Conservation (phyloP, 2,888 invertebrate genomes). For the Xestia sexstrigata region DNA sequence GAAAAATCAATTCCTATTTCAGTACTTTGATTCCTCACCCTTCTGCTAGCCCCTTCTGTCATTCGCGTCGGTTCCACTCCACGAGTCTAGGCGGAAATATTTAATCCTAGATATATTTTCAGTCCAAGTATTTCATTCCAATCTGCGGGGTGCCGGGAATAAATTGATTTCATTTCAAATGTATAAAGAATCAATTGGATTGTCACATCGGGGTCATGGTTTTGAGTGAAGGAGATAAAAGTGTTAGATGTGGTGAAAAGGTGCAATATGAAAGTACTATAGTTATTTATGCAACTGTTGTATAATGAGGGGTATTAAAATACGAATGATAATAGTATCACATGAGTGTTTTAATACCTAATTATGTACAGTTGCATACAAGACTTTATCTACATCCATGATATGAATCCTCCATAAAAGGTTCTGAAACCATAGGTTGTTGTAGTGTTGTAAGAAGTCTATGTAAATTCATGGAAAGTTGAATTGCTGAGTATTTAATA, state of each 20-base stretch:
- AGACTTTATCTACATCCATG: too few relatives aligned
- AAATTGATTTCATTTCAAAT: constrained; percentile 67
- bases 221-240: neutral
- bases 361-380: too few relatives aligned
- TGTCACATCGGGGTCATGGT: constrained; percentile 54
- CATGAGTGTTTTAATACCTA: too few relatives aligned
- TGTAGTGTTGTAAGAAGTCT: too few relatives aligned
- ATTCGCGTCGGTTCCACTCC: constrained; percentile 26
- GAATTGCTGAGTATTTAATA: too few relatives aligned
- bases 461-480: too few relatives aligned
- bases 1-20: neutral
- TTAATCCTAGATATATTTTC: constrained; percentile 65
- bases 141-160: constrained; percentile 51
- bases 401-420: too few relatives aligned
- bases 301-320: too few relatives aligned
- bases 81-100: constrained; percentile 44
- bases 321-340: too few relatives aligned
- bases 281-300: too few relatives aligned
- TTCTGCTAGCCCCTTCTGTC: constrained; percentile 28
- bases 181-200: constrained; percentile 58
- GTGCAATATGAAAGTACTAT: neutral
- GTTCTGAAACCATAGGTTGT: too few relatives aligned
- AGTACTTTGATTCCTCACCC: neutral
- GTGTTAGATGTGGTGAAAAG: neutral
- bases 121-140: constrained; percentile 57